Percentiles rank a stretch among this genome's conserved stretches.
Evolutionary conservation across 1,140 invertebrate species (phyloP).

Genomic region (Leptonema lineaticorne): DNA sequence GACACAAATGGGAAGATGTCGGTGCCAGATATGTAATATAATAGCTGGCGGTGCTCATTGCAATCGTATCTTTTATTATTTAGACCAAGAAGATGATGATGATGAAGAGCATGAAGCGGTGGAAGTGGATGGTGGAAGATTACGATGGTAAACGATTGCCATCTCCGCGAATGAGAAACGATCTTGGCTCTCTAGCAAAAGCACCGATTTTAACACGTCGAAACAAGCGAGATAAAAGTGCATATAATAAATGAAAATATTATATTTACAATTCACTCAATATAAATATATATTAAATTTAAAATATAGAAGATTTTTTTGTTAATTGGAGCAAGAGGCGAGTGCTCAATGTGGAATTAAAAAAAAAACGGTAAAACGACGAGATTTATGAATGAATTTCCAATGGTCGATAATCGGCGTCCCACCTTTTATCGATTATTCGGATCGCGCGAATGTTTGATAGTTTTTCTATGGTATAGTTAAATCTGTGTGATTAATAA

Average conservation of each 20-base stretch:
- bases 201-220: not conserved
- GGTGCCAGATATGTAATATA: slow-evolving; percentile 14
- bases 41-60: not conserved
- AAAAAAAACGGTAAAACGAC: not conserved
- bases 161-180: slow-evolving; percentile 11
- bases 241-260: too few species aligned
- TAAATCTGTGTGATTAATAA: slow-evolving; percentile 1
- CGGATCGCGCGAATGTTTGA: too few species aligned
- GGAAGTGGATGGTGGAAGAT: too few species aligned
- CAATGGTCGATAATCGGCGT: not conserved
- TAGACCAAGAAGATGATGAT: too few species aligned
- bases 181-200: not conserved
- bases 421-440: not conserved
- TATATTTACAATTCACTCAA: too few species aligned
- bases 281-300: too few species aligned
- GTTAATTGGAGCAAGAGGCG: too few species aligned
- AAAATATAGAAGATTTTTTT: too few species aligned
- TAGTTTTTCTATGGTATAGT: too few species aligned
- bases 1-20: slow-evolving; percentile 9
- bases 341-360: too few species aligned
- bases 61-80: not conserved
- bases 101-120: too few species aligned
- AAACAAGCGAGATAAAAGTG: too few species aligned
- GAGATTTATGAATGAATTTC: not conserved
- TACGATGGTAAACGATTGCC: slow-evolving; percentile 17